Conservation (phyloP, 2,113 vertebrate genomes). For the Malaclemys terrapin region DNA sequence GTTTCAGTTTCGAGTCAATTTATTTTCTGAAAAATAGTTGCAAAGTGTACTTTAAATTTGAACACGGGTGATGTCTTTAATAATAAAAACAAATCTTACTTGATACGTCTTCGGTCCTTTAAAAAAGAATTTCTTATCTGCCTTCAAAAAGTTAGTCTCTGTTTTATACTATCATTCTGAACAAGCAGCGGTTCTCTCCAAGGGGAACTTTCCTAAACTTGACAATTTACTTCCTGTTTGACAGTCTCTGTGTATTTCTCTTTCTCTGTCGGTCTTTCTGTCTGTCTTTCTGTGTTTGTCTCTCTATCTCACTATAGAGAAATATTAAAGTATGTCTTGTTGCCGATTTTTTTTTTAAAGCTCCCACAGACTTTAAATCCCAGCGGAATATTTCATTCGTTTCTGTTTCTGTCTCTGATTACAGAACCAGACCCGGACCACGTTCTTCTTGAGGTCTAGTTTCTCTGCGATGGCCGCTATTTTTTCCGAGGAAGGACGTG, state of each 20-base stretch:
- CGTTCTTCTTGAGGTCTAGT: slow-evolving; percentile 99
- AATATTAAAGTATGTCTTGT: slow-evolving; percentile 51
- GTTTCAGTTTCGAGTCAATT: slow-evolving; percentile 77
- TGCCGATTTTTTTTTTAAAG: neutral
- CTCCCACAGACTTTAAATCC: slow-evolving; percentile 82
- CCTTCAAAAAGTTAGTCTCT: slow-evolving; percentile 63
- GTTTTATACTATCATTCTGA: neutral
- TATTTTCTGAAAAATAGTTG: slow-evolving; percentile 77
- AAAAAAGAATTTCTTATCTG: slow-evolving; percentile 79
- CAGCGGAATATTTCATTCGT: slow-evolving; percentile 98
- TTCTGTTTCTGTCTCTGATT: slow-evolving; percentile 99
- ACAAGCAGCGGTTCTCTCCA: slow-evolving; percentile 8
- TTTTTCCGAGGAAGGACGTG: slow-evolving; percentile 96
- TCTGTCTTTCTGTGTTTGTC: neutral
- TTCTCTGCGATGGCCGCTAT: slow-evolving; percentile 98
- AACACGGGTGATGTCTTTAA: slow-evolving; percentile 77
- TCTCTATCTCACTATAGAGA: neutral
- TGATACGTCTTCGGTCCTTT: slow-evolving; percentile 85
- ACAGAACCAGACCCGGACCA: slow-evolving; percentile 99
- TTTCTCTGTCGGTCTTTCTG: slow-evolving; percentile 44
- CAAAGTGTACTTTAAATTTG: slow-evolving; percentile 77
- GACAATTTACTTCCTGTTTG: slow-evolving; percentile 23
- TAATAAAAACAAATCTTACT: slow-evolving; percentile 93
- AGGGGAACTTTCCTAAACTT: slow-evolving; percentile 15
- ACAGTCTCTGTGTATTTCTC: neutral